phyloP scores from a whole-genome alignment of 2,797 vertebrate species.

The Smutsia temminckii region DNA sequence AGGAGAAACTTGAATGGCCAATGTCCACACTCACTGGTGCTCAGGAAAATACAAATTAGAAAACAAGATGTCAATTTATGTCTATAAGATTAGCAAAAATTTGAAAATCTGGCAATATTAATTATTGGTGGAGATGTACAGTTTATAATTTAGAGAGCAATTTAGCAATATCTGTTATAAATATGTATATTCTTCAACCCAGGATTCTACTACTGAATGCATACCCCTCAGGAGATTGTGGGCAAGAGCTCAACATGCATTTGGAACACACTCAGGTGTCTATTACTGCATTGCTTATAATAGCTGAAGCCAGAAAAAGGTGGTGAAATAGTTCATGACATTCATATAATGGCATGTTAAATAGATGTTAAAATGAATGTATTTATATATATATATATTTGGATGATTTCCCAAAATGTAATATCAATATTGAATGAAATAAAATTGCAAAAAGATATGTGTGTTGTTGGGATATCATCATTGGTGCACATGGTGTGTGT shows the following conservation, averaged over 20 bases:
- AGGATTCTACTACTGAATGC: background rate
- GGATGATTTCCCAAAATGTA: background rate
- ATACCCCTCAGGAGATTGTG: background rate
- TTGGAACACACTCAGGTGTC: background rate
- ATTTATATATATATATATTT: background rate
- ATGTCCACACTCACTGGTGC: background rate
- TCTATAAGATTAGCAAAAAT: background rate
- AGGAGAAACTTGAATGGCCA: background rate
- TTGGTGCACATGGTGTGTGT: too few species aligned
- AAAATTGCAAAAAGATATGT: background rate
- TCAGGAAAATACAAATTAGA: background rate
- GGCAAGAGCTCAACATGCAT: background rate
- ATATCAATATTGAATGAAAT: constrained; percentile 4
- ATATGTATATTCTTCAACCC: background rate
- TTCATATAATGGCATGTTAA: background rate
- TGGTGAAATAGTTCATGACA: background rate
- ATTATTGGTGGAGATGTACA: background rate
- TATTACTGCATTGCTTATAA: background rate
- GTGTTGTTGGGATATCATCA: background rate
- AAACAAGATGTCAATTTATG: background rate
- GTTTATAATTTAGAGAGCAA: background rate
- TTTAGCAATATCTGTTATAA: background rate
- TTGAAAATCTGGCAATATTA: background rate
- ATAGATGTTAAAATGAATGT: background rate
- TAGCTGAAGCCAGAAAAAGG: background rate